Conservation (phyloP, 2,888 invertebrate genomes). For the Pinctada fucata region DNA sequence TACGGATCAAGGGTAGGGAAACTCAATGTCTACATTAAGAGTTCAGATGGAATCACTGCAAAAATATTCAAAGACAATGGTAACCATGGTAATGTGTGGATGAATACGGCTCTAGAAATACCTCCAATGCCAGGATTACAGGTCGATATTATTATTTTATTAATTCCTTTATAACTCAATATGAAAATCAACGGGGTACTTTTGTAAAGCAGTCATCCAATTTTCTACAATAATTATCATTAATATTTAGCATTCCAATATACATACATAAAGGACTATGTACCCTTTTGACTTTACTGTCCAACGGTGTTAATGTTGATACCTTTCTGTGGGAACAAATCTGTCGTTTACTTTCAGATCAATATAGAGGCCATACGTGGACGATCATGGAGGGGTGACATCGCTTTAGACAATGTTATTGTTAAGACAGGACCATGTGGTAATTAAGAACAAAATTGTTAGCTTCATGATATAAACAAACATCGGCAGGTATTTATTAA, state of each 20-base stretch:
- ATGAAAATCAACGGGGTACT: too few relatives aligned
- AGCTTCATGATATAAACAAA: not conserved
- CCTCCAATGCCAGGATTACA: conserved; percentile 14
- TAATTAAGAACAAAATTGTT: conserved; percentile 6
- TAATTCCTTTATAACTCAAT: too few relatives aligned
- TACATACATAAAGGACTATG: too few relatives aligned
- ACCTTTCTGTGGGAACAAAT: too few relatives aligned
- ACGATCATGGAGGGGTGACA: conserved; percentile 9
- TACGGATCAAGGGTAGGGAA: conserved; percentile 10
- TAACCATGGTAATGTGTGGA: conserved; percentile 15
- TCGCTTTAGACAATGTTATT: conserved; percentile 21
- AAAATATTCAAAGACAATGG: conserved; percentile 5
- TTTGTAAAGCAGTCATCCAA: too few relatives aligned
- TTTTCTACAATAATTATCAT: too few relatives aligned
- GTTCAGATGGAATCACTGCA: not conserved
- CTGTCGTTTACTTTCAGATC: conserved; percentile 16
- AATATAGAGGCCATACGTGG: conserved; percentile 25
- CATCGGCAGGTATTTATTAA: too few relatives aligned
- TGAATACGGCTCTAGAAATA: not conserved
- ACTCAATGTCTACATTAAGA: conserved; percentile 1
- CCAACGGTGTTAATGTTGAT: too few relatives aligned
- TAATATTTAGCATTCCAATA: too few relatives aligned
- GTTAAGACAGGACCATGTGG: conserved; percentile 15
- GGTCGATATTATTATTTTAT: too few relatives aligned
- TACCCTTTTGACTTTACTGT: too few relatives aligned